Evolutionary conservation across 1,140 invertebrate genomes (phyloP).

Genomic region (Drosophila orosa): DNA sequence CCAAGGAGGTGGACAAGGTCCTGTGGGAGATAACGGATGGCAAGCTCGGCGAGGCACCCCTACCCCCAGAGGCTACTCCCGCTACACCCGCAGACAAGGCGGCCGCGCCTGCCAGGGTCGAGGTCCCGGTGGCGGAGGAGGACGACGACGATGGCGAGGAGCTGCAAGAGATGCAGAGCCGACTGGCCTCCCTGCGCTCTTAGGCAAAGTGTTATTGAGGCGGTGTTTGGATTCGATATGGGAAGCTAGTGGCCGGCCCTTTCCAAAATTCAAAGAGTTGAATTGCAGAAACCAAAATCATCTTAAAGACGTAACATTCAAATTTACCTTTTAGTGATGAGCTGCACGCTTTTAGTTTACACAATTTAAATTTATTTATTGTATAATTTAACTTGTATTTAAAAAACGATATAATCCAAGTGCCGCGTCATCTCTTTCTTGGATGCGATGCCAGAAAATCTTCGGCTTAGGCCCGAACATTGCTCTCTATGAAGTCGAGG

Average conservation of each 20-base stretch:
- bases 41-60: conserved; percentile 94
- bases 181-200: conserved; percentile 76
- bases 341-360: conserved; percentile 40
- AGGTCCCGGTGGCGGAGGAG: conserved; percentile 72
- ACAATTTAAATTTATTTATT: conserved; percentile 69
- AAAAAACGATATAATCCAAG: conserved; percentile 36
- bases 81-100: conserved; percentile 86
- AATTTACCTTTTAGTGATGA: conserved; percentile 56
- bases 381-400: conserved; percentile 64
- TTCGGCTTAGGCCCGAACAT: conserved; percentile 63
- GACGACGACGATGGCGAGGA: conserved; percentile 85
- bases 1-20: conserved; percentile 97
- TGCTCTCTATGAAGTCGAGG: conserved; percentile 88
- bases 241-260: conserved; percentile 20
- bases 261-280: conserved; percentile 42
- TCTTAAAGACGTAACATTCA: conserved; percentile 23
- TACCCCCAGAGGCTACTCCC: conserved; percentile 88
- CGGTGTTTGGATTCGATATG: conserved; percentile 27
- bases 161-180: conserved; percentile 85
- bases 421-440: conserved; percentile 6
- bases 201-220: conserved; percentile 67
- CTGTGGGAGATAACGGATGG: conserved; percentile 98
- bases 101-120: conserved; percentile 65
- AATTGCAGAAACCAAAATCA: conserved; percentile 57
- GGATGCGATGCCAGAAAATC: not conserved